phyloP scores from a whole-genome alignment of 2,888 invertebrate species.

The Exocentrus adspersus region DNA sequence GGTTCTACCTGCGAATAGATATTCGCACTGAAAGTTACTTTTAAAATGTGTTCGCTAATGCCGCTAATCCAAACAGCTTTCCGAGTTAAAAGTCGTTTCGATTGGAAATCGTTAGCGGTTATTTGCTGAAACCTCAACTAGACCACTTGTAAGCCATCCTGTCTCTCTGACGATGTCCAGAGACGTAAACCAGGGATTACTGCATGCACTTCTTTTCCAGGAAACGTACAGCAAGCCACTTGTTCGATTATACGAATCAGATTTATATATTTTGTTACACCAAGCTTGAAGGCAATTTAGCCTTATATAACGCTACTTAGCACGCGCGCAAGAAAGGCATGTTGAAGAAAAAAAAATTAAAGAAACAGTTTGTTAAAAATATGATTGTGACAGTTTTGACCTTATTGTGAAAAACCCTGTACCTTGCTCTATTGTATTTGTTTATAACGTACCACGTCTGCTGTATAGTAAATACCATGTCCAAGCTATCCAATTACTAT shows the following conservation, averaged over 20 bases:
- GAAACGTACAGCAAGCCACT: background rate
- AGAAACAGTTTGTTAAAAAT: no score
- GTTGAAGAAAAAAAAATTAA: no score
- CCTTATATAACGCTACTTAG: no score
- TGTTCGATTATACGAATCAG: background rate
- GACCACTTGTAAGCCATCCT: background rate
- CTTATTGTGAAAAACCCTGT: background rate
- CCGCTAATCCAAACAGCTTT: background rate
- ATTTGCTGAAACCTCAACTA: background rate
- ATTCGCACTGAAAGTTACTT: no score
- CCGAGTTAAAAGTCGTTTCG: background rate
- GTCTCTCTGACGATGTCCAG: background rate
- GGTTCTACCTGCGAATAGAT: background rate
- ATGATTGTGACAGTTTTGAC: no score
- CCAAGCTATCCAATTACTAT: slow-evolving; percentile 6
- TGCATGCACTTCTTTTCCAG: background rate
- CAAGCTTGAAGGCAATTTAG: slow-evolving; percentile 1
- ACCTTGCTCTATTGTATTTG: background rate
- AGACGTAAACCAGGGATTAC: background rate
- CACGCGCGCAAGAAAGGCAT: no score
- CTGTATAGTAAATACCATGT: background rate
- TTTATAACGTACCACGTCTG: background rate
- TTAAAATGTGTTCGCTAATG: no score
- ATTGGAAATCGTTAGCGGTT: background rate
- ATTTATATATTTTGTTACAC: slow-evolving; percentile 11